A percentile compares a stretch with the other conserved stretches of the same genome.
phyloP scores from a whole-genome alignment of 92 coral and sea anemone genomes.

The Palythoa heliodiscus region DNA sequence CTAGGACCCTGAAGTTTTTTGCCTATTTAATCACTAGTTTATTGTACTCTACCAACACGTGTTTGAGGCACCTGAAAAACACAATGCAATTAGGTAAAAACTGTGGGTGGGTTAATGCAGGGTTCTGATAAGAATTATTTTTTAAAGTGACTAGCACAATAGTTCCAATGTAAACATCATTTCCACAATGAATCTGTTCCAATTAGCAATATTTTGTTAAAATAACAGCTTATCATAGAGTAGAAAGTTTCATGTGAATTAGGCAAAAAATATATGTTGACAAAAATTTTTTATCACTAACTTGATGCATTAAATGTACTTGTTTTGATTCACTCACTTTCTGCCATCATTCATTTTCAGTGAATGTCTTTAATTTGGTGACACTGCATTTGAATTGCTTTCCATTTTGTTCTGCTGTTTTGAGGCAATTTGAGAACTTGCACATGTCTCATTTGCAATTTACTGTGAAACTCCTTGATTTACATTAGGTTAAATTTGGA shows the following conservation, averaged over 20 bases:
- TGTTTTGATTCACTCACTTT: conserved; percentile 29
- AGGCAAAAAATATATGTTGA: conserved; percentile 26
- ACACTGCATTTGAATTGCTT: conserved; percentile 20
- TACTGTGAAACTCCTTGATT: conserved; percentile 23
- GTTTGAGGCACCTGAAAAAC: conserved; percentile 20
- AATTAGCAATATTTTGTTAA: conserved; percentile 31
- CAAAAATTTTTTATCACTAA: conserved; percentile 23
- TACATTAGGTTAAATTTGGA: conserved; percentile 14
- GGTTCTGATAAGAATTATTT: conserved; percentile 22
- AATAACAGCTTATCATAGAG: conserved; percentile 26
- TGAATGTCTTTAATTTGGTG: conserved; percentile 18
- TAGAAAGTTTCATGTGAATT: conserved; percentile 25
- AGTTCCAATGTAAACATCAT: conserved; percentile 35
- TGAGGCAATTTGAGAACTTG: conserved; percentile 21
- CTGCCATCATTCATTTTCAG: conserved; percentile 32
- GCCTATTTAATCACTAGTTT: conserved; percentile 31
- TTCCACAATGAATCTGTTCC: conserved; percentile 30
- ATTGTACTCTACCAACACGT: conserved; percentile 14
- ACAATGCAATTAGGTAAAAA: conserved; percentile 11
- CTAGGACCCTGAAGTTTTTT: conserved; percentile 29
- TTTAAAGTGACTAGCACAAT: conserved; percentile 23
- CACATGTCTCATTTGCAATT: conserved; percentile 21
- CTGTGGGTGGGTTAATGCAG: conserved; percentile 12
- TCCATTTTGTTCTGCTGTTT: conserved; percentile 23
- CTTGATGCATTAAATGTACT: conserved; percentile 31